These are phyloP conservation scores for Calidris pygmaea DNA, from an alignment of 2,113 vertebrate genomes.

Conservation along the genomic window DNA sequence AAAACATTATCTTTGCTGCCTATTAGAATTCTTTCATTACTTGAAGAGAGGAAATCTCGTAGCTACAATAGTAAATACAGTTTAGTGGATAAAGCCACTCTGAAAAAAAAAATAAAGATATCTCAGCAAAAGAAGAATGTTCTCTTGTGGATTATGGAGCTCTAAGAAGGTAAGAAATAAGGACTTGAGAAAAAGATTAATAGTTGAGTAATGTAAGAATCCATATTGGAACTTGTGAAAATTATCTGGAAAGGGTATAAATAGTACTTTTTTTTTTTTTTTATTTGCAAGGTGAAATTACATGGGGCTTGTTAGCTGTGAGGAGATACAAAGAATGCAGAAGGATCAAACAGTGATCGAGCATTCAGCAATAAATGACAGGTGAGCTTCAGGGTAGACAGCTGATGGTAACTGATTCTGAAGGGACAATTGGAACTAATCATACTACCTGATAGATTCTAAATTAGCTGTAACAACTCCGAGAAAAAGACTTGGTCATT, in stretches of 20 bases:
- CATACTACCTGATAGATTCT: slow-evolving; percentile 63
- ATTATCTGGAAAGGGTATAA: slow-evolving; percentile 4
- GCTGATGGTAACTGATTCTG: slow-evolving; percentile 64
- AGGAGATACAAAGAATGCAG: not conserved
- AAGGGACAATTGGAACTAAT: slow-evolving; percentile 69
- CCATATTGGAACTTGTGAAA: not conserved
- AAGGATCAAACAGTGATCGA: not conserved
- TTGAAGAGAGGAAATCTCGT: not conserved
- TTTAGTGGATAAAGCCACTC: slow-evolving; percentile 28
- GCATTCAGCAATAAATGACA: slow-evolving; percentile 45
- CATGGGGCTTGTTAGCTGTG: not conserved
- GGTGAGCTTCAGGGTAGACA: slow-evolving; percentile 46
- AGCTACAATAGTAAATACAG: slow-evolving; percentile 1
- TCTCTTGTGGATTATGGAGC: not conserved
- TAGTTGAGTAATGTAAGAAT: not conserved
- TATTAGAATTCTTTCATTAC: slow-evolving; percentile 36
- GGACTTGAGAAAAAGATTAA: not conserved
- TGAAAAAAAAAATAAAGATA: not conserved
- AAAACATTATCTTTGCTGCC: not conserved
- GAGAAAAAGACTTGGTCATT: slow-evolving; percentile 21
- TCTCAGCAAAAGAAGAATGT: not conserved
- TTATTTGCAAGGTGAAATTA: slow-evolving; percentile 14
- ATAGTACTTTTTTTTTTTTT: not conserved
- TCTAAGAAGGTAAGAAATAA: slow-evolving; percentile 26
- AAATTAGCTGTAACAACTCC: slow-evolving; percentile 53